Conservation (phyloP, 2,888 invertebrate genomes). For the Oligia fasciuncula region DNA sequence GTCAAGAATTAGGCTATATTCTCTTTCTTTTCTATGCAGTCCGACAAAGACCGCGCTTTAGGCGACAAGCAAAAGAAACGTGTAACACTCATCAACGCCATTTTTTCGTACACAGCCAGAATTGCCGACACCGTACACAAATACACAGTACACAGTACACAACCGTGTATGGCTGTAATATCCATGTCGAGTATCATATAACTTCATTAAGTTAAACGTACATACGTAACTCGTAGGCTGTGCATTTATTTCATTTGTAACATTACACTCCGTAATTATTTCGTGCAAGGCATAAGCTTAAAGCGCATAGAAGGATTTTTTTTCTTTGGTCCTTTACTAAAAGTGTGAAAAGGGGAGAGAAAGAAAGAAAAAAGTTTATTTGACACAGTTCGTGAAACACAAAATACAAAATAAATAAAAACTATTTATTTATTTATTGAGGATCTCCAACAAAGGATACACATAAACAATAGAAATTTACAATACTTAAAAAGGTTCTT, state of each 20-base stretch:
- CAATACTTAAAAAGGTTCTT: too few relatives aligned
- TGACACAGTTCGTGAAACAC: too few relatives aligned
- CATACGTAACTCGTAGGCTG: slow-evolving; percentile 63
- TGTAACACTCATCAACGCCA: background rate
- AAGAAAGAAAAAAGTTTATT: too few relatives aligned
- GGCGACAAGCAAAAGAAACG: background rate
- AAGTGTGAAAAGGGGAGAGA: background rate
- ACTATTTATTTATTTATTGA: too few relatives aligned
- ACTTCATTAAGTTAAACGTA: slow-evolving; percentile 70
- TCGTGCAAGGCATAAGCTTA: slow-evolving; percentile 42
- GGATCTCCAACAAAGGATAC: too few relatives aligned
- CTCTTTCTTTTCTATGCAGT: too few relatives aligned
- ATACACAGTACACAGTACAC: slow-evolving; percentile 4
- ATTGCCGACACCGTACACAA: slow-evolving; percentile 13
- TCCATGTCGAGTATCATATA: slow-evolving; percentile 64
- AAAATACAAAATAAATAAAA: too few relatives aligned
- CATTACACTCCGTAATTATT: slow-evolving; percentile 69
- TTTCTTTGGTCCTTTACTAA: background rate
- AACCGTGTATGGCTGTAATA: slow-evolving; percentile 29
- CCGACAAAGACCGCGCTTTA: too few relatives aligned
- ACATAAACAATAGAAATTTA: too few relatives aligned
- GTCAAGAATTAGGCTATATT: too few relatives aligned
- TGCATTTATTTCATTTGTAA: slow-evolving; percentile 71
- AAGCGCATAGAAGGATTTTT: slow-evolving; percentile 5
- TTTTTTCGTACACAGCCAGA: slow-evolving; percentile 9